Percentiles rank a stretch among this genome's conserved stretches.
Conservation (phyloP, 2,888 invertebrate species). For the Altica lythri region DNA sequence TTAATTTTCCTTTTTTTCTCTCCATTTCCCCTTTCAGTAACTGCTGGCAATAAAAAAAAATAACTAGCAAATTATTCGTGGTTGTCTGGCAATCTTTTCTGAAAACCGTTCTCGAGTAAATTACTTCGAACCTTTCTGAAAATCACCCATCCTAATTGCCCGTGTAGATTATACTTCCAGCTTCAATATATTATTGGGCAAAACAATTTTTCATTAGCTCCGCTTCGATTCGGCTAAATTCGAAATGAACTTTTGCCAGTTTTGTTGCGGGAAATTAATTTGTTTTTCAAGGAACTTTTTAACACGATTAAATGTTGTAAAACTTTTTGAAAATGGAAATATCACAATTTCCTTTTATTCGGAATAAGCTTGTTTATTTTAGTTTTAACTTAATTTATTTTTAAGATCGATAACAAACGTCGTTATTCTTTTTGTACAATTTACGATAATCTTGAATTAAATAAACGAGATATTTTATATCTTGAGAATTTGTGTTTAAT, state of each 20-base stretch:
- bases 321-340: neutral
- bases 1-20: no score
- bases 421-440: no score
- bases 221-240: constrained; percentile 7
- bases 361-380: no score
- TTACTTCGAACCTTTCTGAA: constrained; percentile 14
- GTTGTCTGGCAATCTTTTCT: constrained; percentile 12
- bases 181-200: constrained; percentile 23
- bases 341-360: no score
- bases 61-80: constrained; percentile 20
- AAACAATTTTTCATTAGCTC: constrained; percentile 26
- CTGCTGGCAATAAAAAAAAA: constrained; percentile 18
- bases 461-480: no score
- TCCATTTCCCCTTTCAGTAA: no score
- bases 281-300: neutral
- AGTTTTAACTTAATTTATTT: no score
- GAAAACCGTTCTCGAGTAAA: constrained; percentile 13
- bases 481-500: no score
- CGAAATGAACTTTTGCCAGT: constrained; percentile 11
- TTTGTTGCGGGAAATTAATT: neutral
- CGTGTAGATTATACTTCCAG: constrained; percentile 23
- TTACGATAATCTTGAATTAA: no score
- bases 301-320: neutral
- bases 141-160: constrained; percentile 16
- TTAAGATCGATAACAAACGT: no score